Conservation (phyloP, 2,113 vertebrate genomes). For the Osmerus eperlanus region DNA sequence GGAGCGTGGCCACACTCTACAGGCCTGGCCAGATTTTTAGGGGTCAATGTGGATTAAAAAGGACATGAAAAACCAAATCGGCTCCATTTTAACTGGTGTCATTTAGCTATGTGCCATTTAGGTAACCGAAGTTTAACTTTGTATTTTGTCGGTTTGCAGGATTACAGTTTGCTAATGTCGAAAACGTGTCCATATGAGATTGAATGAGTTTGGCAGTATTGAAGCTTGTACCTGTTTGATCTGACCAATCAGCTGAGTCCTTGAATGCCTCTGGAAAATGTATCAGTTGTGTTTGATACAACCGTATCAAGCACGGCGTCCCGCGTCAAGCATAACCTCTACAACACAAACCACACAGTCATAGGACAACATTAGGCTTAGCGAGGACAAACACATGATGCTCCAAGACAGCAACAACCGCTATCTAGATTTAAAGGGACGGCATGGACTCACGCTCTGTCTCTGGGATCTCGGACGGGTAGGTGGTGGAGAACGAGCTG, state of each 20-base stretch:
- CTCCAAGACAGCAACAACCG: not conserved
- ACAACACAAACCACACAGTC: conserved; percentile 20
- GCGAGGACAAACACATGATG: not conserved
- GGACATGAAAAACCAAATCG: conserved; percentile 34
- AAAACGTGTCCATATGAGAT: too few species aligned
- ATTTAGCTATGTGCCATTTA: conserved; percentile 14
- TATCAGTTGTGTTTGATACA: not conserved
- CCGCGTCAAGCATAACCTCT: conserved; percentile 17
- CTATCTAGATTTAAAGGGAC: not conserved
- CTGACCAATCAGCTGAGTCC: not conserved
- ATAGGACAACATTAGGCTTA: not conserved
- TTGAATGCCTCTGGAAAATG: not conserved
- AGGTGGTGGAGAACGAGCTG: conserved; percentile 22
- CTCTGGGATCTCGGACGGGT: conserved; percentile 27
- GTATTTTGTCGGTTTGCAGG: too few species aligned
- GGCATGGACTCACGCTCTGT: conserved; percentile 34
- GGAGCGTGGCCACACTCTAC: conserved; percentile 32
- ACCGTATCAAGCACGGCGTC: not conserved
- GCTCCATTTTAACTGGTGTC: not conserved
- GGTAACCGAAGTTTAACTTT: too few species aligned
- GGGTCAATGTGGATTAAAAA: conserved; percentile 51
- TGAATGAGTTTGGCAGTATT: too few species aligned
- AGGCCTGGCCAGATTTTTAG: conserved; percentile 30
- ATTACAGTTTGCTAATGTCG: too few species aligned
- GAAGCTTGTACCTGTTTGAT: not conserved